Base-by-base conservation (phyloP, 2,113 vertebrate species). In the Cebus imitator region DNA sequence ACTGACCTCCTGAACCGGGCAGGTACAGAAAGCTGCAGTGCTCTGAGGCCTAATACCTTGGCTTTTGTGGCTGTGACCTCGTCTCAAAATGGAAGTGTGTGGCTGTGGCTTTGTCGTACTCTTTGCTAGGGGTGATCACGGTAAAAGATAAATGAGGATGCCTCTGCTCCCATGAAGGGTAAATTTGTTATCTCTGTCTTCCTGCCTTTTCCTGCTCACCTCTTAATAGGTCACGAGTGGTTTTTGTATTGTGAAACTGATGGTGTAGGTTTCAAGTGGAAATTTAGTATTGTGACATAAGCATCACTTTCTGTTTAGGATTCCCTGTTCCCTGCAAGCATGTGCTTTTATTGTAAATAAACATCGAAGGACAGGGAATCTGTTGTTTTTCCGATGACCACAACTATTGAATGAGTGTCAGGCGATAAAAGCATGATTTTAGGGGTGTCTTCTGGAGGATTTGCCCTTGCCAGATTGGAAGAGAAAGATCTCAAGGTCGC, bases 401-500 rank as follows among this genome's bases (percentile, higher is more conserved):
- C 20, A 86, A 85, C 25, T 68, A 27, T 68, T 81, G 58, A 89
- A 50, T 82, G 73, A 94, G n/a, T 70, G 14, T 61, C n/a, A 52
- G 45, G 83, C 43, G 45, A 43, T 55, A 40, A 45, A 45, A 70
- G 27, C 66, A 72, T 85, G 76, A 57, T 87, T 70, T 90, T 1
- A 14, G 43, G 73, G 35, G 12, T 70, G 75, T 87, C 90, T 97
- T 98, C 80, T 93, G 81, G 73, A 96, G 93, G 94, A 21, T 96
- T 98, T 97, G 96, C 93, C 94, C 82, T 97, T 97, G 95, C 89
- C 66, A 86, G 97, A 97, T 90, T 84, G 96, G 48, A 89, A 57
- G 91, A 95, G 93, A 87, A 97, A 95, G 94, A 85, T 96, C 48
- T 84, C 98, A 97, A 97, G 97, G 98, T 98, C 97, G 97, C 86